Percentiles rank a stretch among this genome's conserved stretches.
phyloP scores from a whole-genome alignment of 2,888 invertebrate species.

The Myathropa florea region DNA sequence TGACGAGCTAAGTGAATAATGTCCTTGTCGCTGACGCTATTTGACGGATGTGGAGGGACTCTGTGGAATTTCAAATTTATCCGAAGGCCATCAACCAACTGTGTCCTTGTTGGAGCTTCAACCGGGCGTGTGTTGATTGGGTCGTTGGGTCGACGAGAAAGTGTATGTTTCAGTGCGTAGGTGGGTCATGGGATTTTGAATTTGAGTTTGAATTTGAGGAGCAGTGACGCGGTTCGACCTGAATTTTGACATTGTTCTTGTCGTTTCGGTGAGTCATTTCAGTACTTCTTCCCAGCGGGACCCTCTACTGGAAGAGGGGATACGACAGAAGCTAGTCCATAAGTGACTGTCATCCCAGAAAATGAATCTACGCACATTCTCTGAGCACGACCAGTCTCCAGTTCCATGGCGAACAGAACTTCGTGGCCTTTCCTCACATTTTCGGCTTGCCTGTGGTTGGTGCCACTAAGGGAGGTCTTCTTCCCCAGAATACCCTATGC shows the following conservation, averaged over 20 bases:
- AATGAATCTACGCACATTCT: too few species aligned
- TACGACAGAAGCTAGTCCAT: too few species aligned
- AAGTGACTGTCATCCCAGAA: too few species aligned
- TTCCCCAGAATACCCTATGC: too few species aligned
- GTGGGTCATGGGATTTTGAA: not conserved
- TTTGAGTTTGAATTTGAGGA: not conserved
- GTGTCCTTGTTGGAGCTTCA: not conserved
- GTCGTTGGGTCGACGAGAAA: not conserved
- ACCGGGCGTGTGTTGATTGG: not conserved
- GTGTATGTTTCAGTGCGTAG: not conserved
- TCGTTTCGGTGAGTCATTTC: not conserved
- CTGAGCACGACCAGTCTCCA: too few species aligned
- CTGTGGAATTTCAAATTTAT: not conserved
- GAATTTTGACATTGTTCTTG: too few species aligned
- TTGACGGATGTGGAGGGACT: not conserved
- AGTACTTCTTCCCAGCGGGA: not conserved
- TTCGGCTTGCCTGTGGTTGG: too few species aligned
- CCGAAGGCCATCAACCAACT: not conserved
- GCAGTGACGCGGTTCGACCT: too few species aligned
- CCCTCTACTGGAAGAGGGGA: too few species aligned
- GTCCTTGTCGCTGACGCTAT: not conserved
- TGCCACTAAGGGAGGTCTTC: too few species aligned
- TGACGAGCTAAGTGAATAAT: conserved; percentile 2
- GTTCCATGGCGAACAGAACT: too few species aligned
- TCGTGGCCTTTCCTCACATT: too few species aligned